Conservation (phyloP, 2,797 vertebrate species). For the Anguilla megastoma region DNA sequence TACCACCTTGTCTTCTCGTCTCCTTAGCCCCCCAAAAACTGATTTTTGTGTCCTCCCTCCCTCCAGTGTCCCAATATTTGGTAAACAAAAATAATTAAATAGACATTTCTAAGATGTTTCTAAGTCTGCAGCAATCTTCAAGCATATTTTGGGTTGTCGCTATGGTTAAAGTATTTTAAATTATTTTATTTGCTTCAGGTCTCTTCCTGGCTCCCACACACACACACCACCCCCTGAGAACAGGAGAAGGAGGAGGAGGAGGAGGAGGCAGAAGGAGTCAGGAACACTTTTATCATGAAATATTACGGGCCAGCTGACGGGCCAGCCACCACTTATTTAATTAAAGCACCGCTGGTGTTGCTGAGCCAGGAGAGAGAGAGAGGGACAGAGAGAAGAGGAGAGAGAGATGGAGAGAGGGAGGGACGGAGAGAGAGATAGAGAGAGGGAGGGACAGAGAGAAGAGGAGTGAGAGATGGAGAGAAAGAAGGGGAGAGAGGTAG, state of each 20-base stretch:
- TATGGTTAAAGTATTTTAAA: background rate
- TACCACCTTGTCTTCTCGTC: no score
- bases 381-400: background rate
- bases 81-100: background rate
- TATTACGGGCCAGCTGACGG: background rate
- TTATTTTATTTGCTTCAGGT: background rate
- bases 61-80: no score
- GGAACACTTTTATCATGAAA: conserved; percentile 30
- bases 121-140: no score
- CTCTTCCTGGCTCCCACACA: background rate
- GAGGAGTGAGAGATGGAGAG: background rate
- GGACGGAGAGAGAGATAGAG: background rate
- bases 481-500: background rate
- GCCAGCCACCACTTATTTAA: conserved; percentile 32
- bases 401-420: background rate
- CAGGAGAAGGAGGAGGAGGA: no score
- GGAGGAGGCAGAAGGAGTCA: background rate
- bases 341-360: conserved; percentile 24
- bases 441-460: background rate
- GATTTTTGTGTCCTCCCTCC: no score
- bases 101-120: background rate
- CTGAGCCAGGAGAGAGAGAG: conserved; percentile 7
- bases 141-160: background rate
- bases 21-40: no score
- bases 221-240: background rate